phyloP scores from a whole-genome alignment of 2,888 invertebrate species.

The Ornithoptera alexandrae region DNA sequence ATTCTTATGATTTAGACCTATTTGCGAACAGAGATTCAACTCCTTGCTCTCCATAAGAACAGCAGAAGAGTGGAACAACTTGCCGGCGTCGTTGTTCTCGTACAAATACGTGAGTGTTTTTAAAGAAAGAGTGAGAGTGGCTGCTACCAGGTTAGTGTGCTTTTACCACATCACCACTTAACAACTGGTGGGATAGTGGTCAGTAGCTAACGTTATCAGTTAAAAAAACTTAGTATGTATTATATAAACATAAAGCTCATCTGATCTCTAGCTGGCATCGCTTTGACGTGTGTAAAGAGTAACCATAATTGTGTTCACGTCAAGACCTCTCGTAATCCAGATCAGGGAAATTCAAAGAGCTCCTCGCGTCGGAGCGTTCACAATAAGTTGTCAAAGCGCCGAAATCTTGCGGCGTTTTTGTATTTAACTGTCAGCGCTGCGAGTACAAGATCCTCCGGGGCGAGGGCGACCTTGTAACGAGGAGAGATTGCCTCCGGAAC shows the following conservation, averaged over 20 bases:
- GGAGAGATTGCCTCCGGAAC: constrained; percentile 16
- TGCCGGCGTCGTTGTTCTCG: no score
- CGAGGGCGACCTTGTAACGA: constrained; percentile 16
- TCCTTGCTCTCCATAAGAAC: no score
- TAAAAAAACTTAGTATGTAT: background rate
- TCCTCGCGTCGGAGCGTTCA: background rate
- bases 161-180: no score
- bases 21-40: no score
- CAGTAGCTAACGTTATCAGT: no score
- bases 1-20: no score
- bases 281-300: background rate
- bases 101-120: no score
- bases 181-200: no score
- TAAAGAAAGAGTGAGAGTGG: no score
- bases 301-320: background rate
- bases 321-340: background rate
- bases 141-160: no score
- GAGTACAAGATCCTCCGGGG: constrained; percentile 1
- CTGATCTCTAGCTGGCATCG: background rate
- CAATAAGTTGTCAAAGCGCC: background rate
- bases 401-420: constrained; percentile 1
- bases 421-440: constrained; percentile 6
- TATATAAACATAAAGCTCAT: background rate
- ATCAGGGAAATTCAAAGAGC: background rate
- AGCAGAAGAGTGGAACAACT: no score